These are phyloP conservation scores for Scopus umbretta DNA, from an alignment of 2,113 vertebrate species.

Conservation along the genomic window DNA sequence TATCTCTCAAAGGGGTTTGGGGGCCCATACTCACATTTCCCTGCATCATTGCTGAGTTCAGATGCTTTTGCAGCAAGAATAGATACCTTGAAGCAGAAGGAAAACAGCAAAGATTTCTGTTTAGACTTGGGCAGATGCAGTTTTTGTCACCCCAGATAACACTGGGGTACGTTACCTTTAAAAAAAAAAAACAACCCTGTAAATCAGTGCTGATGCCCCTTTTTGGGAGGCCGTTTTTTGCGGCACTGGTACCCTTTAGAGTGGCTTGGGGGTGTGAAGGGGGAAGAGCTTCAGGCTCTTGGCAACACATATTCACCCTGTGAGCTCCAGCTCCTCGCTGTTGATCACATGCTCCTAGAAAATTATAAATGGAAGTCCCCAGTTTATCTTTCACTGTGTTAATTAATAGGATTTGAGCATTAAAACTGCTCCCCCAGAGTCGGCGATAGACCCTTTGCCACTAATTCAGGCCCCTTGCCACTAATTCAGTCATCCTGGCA, in stretches of 20 bases:
- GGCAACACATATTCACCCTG: neutral
- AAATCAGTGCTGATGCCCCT: neutral
- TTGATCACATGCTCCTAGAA: neutral
- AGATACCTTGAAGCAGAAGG: neutral
- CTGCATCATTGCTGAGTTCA: rapidly evolving
- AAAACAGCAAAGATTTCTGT: neutral
- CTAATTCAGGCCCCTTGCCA: neutral
- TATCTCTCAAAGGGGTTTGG: neutral
- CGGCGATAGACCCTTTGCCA: neutral
- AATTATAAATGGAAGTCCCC: neutral
- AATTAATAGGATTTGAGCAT: neutral
- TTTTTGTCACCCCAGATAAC: neutral
- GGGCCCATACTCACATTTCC: neutral
- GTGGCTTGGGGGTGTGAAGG: neutral
- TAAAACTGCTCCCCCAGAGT: neutral
- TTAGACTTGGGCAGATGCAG: neutral
- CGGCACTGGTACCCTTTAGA: neutral
- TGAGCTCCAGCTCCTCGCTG: neutral
- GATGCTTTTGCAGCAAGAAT: neutral
- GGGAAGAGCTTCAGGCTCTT: neutral
- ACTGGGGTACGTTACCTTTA: rapidly evolving
- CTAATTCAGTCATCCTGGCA: neutral
- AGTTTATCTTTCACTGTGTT: neutral
- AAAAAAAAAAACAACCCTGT: neutral
- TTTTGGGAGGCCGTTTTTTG: neutral